Conservation (phyloP, 2,797 vertebrate species). For the Macropus fuliginosus region DNA sequence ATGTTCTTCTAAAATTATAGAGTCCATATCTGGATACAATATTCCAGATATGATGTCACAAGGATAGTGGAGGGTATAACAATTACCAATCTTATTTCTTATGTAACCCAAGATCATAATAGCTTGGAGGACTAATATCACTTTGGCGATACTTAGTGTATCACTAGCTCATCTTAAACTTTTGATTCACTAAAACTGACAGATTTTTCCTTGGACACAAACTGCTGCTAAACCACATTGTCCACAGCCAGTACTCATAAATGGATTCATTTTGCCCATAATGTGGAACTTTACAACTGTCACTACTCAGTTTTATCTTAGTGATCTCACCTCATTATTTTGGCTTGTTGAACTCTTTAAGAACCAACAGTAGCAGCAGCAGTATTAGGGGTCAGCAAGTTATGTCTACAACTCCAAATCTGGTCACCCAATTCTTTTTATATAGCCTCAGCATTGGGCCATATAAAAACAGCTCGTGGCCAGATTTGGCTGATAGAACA, state of each 20-base stretch:
- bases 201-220: neutral
- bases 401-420: neutral
- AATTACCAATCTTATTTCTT: neutral
- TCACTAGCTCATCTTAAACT: neutral
- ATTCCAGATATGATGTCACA: neutral
- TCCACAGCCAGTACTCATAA: neutral
- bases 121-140: neutral
- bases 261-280: neutral
- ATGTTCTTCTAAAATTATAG: neutral
- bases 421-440: neutral
- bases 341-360: neutral
- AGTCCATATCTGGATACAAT: neutral
- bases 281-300: neutral
- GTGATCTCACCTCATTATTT: neutral
- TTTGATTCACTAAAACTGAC: neutral
- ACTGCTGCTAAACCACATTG: neutral
- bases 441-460: neutral
- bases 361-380: neutral
- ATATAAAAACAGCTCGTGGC: neutral
- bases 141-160: neutral
- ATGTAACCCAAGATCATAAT: neutral
- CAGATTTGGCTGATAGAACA: neutral
- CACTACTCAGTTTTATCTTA: neutral
- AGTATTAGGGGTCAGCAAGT: neutral
- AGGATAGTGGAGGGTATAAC: neutral